Conservation (phyloP, 2,113 vertebrate species). For the Chlorodrepanis virens region DNA sequence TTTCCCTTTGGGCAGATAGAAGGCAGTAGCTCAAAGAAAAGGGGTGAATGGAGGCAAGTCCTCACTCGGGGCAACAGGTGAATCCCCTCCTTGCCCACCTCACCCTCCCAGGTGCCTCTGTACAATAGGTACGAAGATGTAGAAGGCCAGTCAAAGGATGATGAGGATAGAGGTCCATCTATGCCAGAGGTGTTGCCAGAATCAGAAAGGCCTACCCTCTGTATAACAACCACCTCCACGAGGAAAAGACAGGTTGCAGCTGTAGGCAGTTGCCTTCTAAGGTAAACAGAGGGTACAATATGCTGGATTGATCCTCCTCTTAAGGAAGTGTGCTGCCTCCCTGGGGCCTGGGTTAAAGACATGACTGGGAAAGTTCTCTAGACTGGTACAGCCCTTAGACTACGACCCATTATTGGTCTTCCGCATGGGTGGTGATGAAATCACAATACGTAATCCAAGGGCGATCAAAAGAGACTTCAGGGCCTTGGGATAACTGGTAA, state of each 20-base stretch:
- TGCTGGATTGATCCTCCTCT: not conserved
- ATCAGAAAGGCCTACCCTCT: not conserved
- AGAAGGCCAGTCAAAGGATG: not conserved
- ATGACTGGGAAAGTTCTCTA: not conserved
- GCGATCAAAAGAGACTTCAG: not conserved
- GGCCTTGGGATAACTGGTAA: not conserved
- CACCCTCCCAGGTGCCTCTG: not conserved
- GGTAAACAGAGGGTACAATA: not conserved
- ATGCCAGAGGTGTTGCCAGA: not conserved
- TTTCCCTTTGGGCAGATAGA: not conserved
- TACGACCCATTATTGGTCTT: not conserved
- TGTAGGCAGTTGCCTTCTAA: not conserved
- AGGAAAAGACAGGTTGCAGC: not conserved
- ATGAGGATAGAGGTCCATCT: not conserved
- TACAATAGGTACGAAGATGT: not conserved
- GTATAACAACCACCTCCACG: not conserved
- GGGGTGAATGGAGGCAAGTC: not conserved
- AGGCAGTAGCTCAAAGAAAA: not conserved
- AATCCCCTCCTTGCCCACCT: not conserved
- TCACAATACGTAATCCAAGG: not conserved
- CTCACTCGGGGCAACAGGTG: not conserved
- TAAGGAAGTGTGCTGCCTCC: not conserved
- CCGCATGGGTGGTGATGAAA: not conserved
- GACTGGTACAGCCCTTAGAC: not conserved
- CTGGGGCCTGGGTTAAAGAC: not conserved